phyloP scores from a whole-genome alignment of 2,113 vertebrate genomes.

The Cyrtonyx montezumae region DNA sequence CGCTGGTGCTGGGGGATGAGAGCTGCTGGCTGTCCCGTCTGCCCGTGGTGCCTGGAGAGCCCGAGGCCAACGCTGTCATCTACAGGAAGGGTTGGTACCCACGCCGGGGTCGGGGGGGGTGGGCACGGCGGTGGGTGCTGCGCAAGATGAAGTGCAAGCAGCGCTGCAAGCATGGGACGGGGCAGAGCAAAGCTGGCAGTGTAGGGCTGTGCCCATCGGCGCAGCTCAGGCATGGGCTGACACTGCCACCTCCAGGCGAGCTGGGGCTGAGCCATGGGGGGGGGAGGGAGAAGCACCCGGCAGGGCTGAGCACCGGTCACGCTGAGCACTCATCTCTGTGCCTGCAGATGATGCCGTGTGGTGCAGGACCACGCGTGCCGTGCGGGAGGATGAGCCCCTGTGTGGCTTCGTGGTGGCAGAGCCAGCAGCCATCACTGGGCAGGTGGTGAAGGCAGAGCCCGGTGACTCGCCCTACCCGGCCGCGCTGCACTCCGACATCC shows the following conservation, averaged over 20 bases:
- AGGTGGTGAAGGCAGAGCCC: conserved; percentile 73
- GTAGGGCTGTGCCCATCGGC: neutral
- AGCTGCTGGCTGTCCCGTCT: conserved; percentile 87
- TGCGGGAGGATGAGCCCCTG: conserved; percentile 75
- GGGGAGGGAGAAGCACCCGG: neutral
- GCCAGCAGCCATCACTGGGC: conserved; percentile 57
- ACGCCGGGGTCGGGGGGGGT: neutral
- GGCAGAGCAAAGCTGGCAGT: neutral
- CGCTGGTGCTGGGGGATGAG: conserved; percentile 83
- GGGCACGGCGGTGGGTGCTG: neutral
- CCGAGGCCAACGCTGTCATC: conserved; percentile 83
- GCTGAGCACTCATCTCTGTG: neutral
- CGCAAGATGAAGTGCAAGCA: too few species aligned
- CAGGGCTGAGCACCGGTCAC: neutral
- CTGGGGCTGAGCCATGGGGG: neutral
- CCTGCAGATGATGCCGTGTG: conserved; percentile 84
- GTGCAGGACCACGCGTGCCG: conserved; percentile 84
- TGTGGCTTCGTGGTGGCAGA: conserved; percentile 74
- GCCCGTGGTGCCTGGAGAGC: conserved; percentile 75
- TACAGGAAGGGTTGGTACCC: conserved; percentile 85
- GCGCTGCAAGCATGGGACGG: neutral
- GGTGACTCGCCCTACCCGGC: conserved; percentile 74
- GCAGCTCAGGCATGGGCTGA: neutral
- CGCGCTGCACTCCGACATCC: conserved; percentile 84
- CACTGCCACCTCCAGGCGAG: conserved; percentile 35